Percentiles rank a stretch among this genome's conserved stretches.
These are phyloP conservation scores for Podarcis lilfordi DNA, from an alignment of 2,797 vertebrate genomes.

Conservation along the genomic window DNA sequence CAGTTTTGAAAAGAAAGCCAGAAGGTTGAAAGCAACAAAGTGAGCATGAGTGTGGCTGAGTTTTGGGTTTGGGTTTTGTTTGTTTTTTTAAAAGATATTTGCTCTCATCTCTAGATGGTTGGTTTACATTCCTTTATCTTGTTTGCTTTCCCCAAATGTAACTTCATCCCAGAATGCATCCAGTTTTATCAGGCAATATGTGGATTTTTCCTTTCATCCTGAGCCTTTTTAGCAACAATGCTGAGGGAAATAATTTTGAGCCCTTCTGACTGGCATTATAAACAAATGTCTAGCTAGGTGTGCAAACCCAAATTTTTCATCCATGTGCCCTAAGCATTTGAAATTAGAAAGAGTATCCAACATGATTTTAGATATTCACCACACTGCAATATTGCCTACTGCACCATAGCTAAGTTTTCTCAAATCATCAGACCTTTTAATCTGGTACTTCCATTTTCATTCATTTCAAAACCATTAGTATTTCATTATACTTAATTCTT, in stretches of 20 bases:
- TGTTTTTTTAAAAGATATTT: neutral
- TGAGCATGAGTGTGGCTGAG: neutral
- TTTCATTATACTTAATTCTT: neutral
- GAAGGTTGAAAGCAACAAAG: constrained; percentile 22
- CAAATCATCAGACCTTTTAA: neutral
- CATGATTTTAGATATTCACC: neutral
- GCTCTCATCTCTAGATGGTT: neutral
- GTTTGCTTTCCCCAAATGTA: neutral
- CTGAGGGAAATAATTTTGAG: neutral
- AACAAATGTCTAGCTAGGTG: neutral
- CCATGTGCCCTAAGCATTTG: neutral
- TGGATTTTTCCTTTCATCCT: neutral
- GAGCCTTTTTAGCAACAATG: neutral
- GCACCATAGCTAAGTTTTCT: neutral
- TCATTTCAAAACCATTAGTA: neutral
- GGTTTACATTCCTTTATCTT: neutral
- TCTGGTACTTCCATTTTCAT: neutral
- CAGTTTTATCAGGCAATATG: neutral
- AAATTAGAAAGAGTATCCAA: neutral
- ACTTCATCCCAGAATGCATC: neutral
- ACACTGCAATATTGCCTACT: neutral
- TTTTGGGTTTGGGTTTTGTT: neutral
- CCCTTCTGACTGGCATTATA: neutral
- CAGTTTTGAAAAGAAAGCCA: neutral
- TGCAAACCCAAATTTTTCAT: no score